Evolutionary conservation across 1,140 invertebrate species (phyloP).

Genomic region (Pseudomyrmex concolor): DNA sequence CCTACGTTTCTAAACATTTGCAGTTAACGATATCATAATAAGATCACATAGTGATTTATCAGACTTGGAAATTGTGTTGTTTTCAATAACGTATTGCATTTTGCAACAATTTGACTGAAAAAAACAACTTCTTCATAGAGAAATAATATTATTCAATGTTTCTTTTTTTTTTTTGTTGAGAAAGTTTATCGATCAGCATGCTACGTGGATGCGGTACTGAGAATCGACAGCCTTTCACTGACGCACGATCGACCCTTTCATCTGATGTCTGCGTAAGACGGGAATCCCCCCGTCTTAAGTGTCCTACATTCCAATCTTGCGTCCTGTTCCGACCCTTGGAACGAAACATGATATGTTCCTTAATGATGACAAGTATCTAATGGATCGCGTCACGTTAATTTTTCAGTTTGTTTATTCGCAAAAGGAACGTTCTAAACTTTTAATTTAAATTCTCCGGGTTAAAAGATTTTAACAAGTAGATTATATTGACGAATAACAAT

Average conservation of each 20-base stretch:
- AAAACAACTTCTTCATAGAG: background rate
- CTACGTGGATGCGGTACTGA: constrained; percentile 3
- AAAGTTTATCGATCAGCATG: constrained; percentile 41
- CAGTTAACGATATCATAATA: constrained; percentile 2
- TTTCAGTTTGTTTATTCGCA: background rate
- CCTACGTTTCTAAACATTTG: background rate
- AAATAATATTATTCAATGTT: constrained; percentile 17
- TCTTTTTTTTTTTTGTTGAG: background rate
- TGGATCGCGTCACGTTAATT: background rate
- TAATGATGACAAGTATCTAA: background rate
- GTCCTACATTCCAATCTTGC: constrained; percentile 28
- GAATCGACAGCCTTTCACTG: constrained; percentile 63
- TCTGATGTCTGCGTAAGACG: constrained; percentile 2
- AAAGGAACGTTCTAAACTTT: background rate
- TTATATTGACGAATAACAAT: constrained; percentile 1
- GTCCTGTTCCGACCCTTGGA: background rate
- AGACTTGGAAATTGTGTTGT: background rate
- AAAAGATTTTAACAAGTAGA: background rate
- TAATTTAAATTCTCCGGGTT: background rate
- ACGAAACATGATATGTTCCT: background rate
- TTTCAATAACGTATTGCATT: background rate
- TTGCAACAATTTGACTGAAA: too few relatives aligned
- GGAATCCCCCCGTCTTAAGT: background rate
- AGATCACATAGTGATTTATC: background rate
- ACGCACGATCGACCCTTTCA: constrained; percentile 56